These are phyloP conservation scores for Nineta flava DNA, from an alignment of 2,888 invertebrate genomes.

Conservation along the genomic window DNA sequence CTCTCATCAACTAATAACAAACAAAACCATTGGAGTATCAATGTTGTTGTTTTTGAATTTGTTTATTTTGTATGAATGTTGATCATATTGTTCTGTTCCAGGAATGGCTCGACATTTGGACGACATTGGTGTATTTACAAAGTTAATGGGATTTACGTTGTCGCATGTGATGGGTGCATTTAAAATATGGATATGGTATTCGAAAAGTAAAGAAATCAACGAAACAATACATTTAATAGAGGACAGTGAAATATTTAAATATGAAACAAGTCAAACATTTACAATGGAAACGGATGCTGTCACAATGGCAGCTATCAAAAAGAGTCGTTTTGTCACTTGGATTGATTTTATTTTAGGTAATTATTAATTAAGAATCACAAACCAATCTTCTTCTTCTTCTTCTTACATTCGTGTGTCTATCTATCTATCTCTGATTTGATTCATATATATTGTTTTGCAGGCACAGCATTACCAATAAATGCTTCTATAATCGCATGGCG, in stretches of 20 bases:
- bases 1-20: too few relatives aligned
- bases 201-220: not conserved
- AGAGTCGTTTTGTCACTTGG: not conserved
- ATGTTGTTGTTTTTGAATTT: too few relatives aligned
- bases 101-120: not conserved
- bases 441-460: too few relatives aligned
- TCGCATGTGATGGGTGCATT: not conserved
- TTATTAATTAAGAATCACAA: too few relatives aligned
- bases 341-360: not conserved
- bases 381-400: not conserved
- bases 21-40: too few relatives aligned
- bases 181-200: slow-evolving; percentile 1
- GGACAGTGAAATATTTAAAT: not conserved
- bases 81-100: not conserved
- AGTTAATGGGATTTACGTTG: slow-evolving; percentile 1
- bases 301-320: not conserved
- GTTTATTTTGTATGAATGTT: too few relatives aligned
- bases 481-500: not conserved
- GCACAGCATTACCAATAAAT: slow-evolving; percentile 1
- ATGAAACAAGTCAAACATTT: not conserved
- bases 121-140: not conserved
- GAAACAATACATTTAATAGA: not conserved
- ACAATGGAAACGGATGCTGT: not conserved
- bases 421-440: too few relatives aligned
- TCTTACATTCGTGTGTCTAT: not conserved